phyloP scores from a whole-genome alignment of 92 coral and sea anemone genomes.

The Actinostola sp. region DNA sequence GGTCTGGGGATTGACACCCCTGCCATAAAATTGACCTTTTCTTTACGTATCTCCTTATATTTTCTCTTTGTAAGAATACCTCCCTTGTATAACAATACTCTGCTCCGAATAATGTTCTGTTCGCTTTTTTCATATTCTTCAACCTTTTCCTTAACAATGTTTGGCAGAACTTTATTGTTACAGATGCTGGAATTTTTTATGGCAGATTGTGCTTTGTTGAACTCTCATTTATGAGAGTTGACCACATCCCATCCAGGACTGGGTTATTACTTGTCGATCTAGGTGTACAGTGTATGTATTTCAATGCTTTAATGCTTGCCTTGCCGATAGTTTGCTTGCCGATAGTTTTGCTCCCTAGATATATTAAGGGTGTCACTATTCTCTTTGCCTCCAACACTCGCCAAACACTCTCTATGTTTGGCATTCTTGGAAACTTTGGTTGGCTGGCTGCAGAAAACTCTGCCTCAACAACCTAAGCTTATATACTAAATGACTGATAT shows the following conservation, averaged over 20 bases:
- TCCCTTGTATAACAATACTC: conserved; percentile 13
- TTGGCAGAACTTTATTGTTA: conserved; percentile 16
- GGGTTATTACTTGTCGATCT: neutral
- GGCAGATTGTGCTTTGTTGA: neutral
- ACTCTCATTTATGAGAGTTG: neutral
- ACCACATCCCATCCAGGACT: conserved; percentile 10
- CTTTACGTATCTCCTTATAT: conserved; percentile 26
- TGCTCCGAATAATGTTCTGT: conserved; percentile 15
- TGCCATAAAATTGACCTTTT: neutral
- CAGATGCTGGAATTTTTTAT: neutral
- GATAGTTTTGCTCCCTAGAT: neutral
- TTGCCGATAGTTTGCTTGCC: neutral
- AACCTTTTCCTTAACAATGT: conserved; percentile 11
- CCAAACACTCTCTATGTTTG: neutral
- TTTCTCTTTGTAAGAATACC: conserved; percentile 29
- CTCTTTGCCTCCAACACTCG: too few species aligned
- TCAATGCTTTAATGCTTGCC: neutral
- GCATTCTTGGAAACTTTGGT: neutral
- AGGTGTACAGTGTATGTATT: neutral
- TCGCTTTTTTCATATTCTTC: conserved; percentile 6
- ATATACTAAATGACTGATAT: neutral
- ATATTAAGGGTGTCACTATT: neutral
- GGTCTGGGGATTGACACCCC: conserved; percentile 27
- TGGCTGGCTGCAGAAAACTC: neutral
- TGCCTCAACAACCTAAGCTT: neutral